A percentile compares a stretch with the other conserved stretches of the same genome.
These are phyloP conservation scores for Schizopygopsis malacanthus DNA, from an alignment of 2,797 vertebrate genomes.

Conservation along the genomic window DNA sequence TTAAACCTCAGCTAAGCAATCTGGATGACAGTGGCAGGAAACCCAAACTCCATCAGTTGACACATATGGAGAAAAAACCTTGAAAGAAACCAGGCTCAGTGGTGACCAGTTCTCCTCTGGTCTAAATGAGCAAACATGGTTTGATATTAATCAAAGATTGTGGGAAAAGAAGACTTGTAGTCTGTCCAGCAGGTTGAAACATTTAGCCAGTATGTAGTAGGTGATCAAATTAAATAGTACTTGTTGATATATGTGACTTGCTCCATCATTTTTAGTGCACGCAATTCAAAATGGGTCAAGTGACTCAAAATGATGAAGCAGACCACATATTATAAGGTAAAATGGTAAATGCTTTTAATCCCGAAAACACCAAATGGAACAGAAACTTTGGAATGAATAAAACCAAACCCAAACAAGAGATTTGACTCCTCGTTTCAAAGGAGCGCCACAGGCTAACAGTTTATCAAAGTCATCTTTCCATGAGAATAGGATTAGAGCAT, in stretches of 20 bases:
- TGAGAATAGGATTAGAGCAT: conserved; percentile 16
- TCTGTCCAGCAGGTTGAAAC: background rate
- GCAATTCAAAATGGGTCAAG: background rate
- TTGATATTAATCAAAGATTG: background rate
- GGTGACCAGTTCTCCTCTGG: background rate
- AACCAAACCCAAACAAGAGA: background rate
- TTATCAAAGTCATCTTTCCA: conserved; percentile 34
- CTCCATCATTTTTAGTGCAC: background rate
- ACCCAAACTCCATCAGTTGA: background rate
- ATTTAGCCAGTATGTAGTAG: background rate
- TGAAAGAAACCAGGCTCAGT: background rate
- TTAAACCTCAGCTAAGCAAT: background rate
- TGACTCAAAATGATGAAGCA: background rate
- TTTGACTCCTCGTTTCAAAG: background rate
- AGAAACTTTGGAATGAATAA: background rate
- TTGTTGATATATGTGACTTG: background rate
- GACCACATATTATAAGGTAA: background rate
- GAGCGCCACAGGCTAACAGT: background rate
- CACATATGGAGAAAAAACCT: background rate
- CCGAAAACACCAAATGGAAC: background rate
- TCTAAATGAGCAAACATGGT: background rate
- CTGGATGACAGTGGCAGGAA: background rate
- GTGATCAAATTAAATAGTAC: background rate
- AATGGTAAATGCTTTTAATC: background rate
- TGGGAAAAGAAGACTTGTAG: background rate